Evolutionary conservation across 2,888 invertebrate genomes (phyloP).

Genomic region (Lycia hirtaria): DNA sequence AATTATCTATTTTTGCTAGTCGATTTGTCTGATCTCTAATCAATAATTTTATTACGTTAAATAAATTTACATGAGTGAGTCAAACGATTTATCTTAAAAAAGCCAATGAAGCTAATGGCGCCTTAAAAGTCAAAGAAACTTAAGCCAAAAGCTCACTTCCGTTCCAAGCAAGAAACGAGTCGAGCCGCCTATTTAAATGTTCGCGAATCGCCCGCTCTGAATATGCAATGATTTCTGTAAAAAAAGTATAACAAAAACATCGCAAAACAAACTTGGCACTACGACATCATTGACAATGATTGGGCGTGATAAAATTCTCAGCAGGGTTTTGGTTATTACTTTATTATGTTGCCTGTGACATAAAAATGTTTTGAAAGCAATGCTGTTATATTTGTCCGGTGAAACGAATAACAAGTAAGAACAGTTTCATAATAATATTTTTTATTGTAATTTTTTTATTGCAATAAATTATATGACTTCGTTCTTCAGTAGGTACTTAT

Average conservation of each 20-base stretch:
- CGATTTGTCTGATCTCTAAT: too few species aligned
- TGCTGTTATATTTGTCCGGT: conserved; percentile 11
- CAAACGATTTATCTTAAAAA: too few species aligned
- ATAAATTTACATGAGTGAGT: too few species aligned
- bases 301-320: conserved; percentile 43
- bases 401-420: conserved; percentile 4
- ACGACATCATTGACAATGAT: conserved; percentile 40
- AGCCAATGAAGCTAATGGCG: too few species aligned
- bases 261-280: conserved; percentile 31
- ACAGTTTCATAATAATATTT: not conserved
- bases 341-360: conserved; percentile 36
- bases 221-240: conserved; percentile 63
- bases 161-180: conserved; percentile 46
- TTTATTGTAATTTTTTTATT: too few species aligned
- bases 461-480: too few species aligned
- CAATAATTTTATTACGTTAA: too few species aligned
- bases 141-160: conserved; percentile 78
- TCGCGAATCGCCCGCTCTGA: conserved; percentile 61
- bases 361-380: conserved; percentile 22
- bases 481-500: not conserved
- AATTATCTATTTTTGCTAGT: too few species aligned
- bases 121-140: too few species aligned
- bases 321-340: conserved; percentile 40
- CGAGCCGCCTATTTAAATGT: conserved; percentile 64
- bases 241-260: conserved; percentile 49